phyloP scores from a whole-genome alignment of 2,113 vertebrate species.

The Cyprinodon brontotheroides region DNA sequence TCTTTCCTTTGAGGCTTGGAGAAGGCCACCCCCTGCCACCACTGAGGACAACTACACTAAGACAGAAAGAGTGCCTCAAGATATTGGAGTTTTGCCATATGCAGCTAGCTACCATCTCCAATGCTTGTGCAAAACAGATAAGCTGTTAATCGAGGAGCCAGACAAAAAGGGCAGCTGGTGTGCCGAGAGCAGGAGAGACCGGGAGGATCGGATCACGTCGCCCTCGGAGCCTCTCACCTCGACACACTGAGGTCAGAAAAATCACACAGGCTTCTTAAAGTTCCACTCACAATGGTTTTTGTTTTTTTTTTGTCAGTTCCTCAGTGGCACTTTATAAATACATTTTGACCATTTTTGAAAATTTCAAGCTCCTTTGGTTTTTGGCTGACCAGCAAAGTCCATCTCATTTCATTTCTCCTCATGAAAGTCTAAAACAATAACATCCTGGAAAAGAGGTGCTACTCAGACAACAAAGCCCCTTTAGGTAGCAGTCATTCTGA shows the following conservation, averaged over 20 bases:
- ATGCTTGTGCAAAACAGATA: constrained; percentile 84
- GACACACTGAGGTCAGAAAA: constrained; percentile 78
- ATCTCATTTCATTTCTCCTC: constrained; percentile 56
- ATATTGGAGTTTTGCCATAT: constrained; percentile 67
- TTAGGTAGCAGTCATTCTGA: constrained; percentile 60
- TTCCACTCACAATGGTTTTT: constrained; percentile 62
- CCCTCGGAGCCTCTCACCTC: constrained; percentile 62
- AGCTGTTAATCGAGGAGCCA: constrained; percentile 65
- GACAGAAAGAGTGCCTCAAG: constrained; percentile 74
- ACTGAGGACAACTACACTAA: constrained; percentile 75
- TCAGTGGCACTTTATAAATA: constrained; percentile 82
- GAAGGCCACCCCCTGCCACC: constrained; percentile 68
- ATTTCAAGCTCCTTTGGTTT: constrained; percentile 91
- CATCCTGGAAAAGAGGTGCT: constrained; percentile 64
- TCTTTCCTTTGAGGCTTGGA: constrained; percentile 58
- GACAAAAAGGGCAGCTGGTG: constrained; percentile 57
- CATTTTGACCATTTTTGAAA: constrained; percentile 76
- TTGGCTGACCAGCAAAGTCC: constrained; percentile 77
- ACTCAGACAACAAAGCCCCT: constrained; percentile 49
- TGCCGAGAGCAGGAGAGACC: constrained; percentile 65
- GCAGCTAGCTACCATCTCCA: constrained; percentile 74
- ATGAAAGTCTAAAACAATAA: constrained; percentile 64
- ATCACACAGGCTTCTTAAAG: constrained; percentile 66
- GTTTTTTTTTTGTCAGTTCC: constrained; percentile 57
- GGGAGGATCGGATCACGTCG: constrained; percentile 55